These are phyloP conservation scores for Nomada hirtipes DNA, from an alignment of 2,888 invertebrate genomes.

Conservation along the genomic window DNA sequence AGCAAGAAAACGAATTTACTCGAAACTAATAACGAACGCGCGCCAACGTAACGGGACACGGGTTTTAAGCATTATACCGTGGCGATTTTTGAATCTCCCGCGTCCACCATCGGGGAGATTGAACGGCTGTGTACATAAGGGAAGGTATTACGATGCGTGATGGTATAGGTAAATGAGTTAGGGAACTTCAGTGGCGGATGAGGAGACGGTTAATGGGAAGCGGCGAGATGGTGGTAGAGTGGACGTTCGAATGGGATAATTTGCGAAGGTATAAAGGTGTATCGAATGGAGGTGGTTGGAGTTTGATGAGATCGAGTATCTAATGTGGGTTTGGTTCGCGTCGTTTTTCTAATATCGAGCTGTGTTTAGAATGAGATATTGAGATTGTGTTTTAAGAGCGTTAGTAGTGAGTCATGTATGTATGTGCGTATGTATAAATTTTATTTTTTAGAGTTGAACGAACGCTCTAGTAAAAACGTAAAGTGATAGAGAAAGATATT, in stretches of 20 bases:
- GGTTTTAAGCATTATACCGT: neutral
- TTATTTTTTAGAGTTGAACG: too few relatives aligned
- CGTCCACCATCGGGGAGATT: neutral
- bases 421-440: too few relatives aligned
- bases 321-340: too few relatives aligned
- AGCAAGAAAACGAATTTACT: slow-evolving; percentile 50
- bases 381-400: too few relatives aligned
- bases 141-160: neutral
- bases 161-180: neutral
- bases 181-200: neutral
- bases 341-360: too few relatives aligned
- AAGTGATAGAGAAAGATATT: too few relatives aligned
- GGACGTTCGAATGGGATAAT: neutral
- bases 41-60: slow-evolving; percentile 34
- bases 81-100: slow-evolving; percentile 8
- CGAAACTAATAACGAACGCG: slow-evolving; percentile 50
- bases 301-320: neutral
- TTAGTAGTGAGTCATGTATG: too few relatives aligned
- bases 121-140: neutral
- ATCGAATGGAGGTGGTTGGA: neutral
- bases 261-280: neutral
- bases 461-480: too few relatives aligned
- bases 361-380: too few relatives aligned
- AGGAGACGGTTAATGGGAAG: neutral
- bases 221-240: neutral